Base-by-base conservation (phyloP, 2,888 invertebrate species). In the Apotomis turbidana region DNA sequence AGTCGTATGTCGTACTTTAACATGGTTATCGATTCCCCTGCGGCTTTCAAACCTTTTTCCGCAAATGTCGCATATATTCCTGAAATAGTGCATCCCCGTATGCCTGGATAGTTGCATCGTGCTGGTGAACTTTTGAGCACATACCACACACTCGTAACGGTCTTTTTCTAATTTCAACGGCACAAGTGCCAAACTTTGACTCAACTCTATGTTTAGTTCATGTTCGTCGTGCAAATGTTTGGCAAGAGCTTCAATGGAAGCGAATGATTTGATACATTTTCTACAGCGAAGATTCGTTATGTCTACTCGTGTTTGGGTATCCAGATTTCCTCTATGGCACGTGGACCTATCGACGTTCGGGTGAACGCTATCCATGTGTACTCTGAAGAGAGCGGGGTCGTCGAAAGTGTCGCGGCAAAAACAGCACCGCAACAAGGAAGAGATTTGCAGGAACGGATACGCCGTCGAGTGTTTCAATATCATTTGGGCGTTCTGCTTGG, bases 51-150 rank as follows among this genome's bases (percentile, higher is more conserved):
- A 76, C 5, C 75, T 58, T 52, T 74, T 75, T 0, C 77, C 79
- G 59, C 79, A 79, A 15, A 67, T 59, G 10, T 78, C 75, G 52
- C 79, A 79, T n/a, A 78, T 76, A 36, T 73, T 62, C 10, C 68
- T 74, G 10, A 62, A 41, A 49, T 72, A 77, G 68, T 79, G 79
- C 5, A 69, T 73, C 5, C 74, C 74, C 0, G 76, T 72, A 58
- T 79, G 79, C n/a, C 67, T 63, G 5, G 68, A 73, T n/a, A 78
- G 64, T 12, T 75, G 71, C 46, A 60, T 60, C 0, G 76, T 60
- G 15, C 73, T 68, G 0, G 68, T 67, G 51, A 76, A 74, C 12
- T 60, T 73, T 60, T 76, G 75, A 9, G 52, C 46, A 64, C 79
- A 79, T 8, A 76, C 61, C 3, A 68, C 67, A 57, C 78, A 79